Percentiles rank a stretch among this genome's conserved stretches.
Conservation (phyloP, 2,113 vertebrate species). For the Empidonax alnorum region DNA sequence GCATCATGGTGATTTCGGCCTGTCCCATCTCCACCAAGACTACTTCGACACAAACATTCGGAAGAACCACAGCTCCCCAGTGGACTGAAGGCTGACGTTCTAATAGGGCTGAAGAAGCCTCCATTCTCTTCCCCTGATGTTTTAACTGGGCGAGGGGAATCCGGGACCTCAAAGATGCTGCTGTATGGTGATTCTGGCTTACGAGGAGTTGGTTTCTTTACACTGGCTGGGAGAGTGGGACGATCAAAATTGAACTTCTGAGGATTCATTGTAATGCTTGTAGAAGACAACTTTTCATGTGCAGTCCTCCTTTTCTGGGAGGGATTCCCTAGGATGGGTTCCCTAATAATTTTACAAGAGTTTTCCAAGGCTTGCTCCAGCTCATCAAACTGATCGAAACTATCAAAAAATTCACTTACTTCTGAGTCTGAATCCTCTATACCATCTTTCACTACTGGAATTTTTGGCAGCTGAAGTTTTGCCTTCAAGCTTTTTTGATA, state of each 20-base stretch:
- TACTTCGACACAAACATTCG: constrained; percentile 85
- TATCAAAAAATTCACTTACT: constrained; percentile 99
- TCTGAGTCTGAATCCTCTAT: constrained; percentile 98
- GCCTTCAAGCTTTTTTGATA: constrained; percentile 96
- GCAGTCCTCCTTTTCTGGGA: constrained; percentile 75
- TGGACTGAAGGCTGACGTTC: constrained; percentile 94
- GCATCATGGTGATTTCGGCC: constrained; percentile 74
- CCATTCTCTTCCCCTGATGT: constrained; percentile 84
- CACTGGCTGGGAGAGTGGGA: constrained; percentile 88
- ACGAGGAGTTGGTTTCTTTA: constrained; percentile 94
- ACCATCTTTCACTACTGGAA: constrained; percentile 89
- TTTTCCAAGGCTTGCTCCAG: constrained; percentile 83
- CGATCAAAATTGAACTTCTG: constrained; percentile 93
- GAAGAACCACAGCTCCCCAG: constrained; percentile 78
- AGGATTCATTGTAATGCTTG: constrained; percentile 87
- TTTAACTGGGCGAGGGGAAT: constrained; percentile 85
- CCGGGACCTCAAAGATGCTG: constrained; percentile 80
- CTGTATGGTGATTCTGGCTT: constrained; percentile 88
- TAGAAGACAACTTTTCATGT: constrained; percentile 73
- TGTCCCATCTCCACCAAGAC: constrained; percentile 71
- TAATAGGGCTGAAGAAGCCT: constrained; percentile 90
- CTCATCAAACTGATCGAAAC: constrained; percentile 97
- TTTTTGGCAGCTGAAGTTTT: constrained; percentile 93
- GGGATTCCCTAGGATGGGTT: constrained; percentile 56
- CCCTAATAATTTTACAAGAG: constrained; percentile 60